Evolutionary conservation across 2,888 invertebrate species (phyloP), one percentile per base, ranked within the genome.

Genomic region (Catocala fraxini): DNA sequence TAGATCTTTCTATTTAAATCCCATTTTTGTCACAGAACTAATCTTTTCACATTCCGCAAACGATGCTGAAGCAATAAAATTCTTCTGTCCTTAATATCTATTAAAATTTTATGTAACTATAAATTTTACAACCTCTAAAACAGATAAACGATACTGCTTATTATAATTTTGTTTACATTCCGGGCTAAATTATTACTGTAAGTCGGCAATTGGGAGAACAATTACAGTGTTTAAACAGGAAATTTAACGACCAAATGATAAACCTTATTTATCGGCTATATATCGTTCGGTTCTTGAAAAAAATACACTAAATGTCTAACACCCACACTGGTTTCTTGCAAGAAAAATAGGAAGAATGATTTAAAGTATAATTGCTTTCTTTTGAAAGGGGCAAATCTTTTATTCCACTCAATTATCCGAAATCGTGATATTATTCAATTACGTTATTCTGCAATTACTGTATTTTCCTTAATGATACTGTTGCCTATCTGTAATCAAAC

Each of bases 141-240:
- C 33, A 49, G 39, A 59, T 59, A 56, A 57, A 61, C 39, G 59
- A 33, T 33, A 12, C 39, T 53, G 45, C 45, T 57, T 53, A 49
- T 42, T 43, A 60, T 64, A 53, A 61, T 67, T 55, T 70, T 67
- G 61, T 67, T 70, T 70, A 62, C 46, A 64, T 60, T 73, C 51
- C 33, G 10, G 11, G 15, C 25, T 6, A 46, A 64, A 64, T 63
- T 67, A 64, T 57, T 57, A 57, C 45, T 33, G 48, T n/a, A 39
- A 45, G 6, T 12, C 12, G 12, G 5, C 45, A 45, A 45, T 45
- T 7, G 45, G 42, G 11, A 10, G 15, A 55, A 59, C 53, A 68
- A 61, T 71, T 61, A 63, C 42, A 52, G 56, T 25, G n/a, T 67
- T 43, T 49, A 15, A 12, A 46, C 34, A 46, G 45, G 35, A 54